These are phyloP conservation scores for Sebastiscus tertius DNA, from an alignment of 2,797 vertebrate species.

Conservation along the genomic window DNA sequence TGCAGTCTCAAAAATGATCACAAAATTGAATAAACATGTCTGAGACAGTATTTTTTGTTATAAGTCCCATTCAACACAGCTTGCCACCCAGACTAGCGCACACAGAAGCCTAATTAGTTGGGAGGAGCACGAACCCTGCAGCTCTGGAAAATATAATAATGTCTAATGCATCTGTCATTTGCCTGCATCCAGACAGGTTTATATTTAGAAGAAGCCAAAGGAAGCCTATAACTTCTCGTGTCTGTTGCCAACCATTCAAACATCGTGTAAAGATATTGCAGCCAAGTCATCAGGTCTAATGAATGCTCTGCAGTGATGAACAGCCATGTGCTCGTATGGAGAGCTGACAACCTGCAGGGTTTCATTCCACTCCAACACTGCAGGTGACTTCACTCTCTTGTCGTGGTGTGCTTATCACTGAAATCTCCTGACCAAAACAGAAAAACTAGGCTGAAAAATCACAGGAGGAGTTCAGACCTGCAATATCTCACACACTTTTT, in stretches of 20 bases:
- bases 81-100: neutral
- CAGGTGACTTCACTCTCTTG: slow-evolving; percentile 8
- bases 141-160: slow-evolving; percentile 36
- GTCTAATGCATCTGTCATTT: slow-evolving; percentile 4
- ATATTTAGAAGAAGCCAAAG: slow-evolving; percentile 34
- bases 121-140: slow-evolving; percentile 17
- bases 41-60: neutral
- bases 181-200: slow-evolving; percentile 22
- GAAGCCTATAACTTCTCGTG: neutral
- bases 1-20: neutral
- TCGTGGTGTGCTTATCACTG: neutral
- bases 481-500: neutral
- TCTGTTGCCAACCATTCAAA: slow-evolving; percentile 3
- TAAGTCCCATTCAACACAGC: neutral
- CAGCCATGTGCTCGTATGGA: neutral
- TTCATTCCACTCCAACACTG: slow-evolving; percentile 1
- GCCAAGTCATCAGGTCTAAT: neutral
- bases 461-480: neutral
- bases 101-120: slow-evolving; percentile 11
- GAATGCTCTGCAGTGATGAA: slow-evolving; percentile 10
- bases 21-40: neutral
- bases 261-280: neutral
- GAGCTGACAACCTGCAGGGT: slow-evolving; percentile 17
- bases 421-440: neutral
- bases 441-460: neutral